These are phyloP conservation scores for Halictus ligatus DNA, from an alignment of 2,888 invertebrate species.

Conservation along the genomic window DNA sequence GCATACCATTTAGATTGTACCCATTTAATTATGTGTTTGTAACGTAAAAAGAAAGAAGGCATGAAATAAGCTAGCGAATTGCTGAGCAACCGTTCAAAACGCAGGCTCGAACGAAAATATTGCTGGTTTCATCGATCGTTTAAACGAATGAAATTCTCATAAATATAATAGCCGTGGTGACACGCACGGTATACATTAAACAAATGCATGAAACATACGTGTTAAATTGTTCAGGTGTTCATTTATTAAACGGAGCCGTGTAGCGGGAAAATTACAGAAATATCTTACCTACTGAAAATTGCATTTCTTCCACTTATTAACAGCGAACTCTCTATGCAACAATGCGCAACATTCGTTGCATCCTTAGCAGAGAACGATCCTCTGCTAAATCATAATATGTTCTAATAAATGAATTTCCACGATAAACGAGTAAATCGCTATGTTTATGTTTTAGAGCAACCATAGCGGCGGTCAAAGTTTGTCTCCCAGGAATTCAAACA, in stretches of 20 bases:
- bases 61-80: constrained; percentile 1
- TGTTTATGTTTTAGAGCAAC: constrained; percentile 60
- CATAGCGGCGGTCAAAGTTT: constrained; percentile 70
- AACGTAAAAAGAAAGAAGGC: background rate
- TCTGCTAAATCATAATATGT: background rate
- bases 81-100: background rate
- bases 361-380: too few species aligned
- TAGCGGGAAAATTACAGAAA: background rate
- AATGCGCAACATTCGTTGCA: background rate
- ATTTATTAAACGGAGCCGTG: background rate
- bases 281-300: background rate
- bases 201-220: background rate
- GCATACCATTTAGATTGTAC: background rate
- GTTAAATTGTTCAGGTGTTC: background rate
- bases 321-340: background rate
- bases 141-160: background rate
- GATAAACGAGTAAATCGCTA: background rate
- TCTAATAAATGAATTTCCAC: background rate
- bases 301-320: background rate
- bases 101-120: background rate
- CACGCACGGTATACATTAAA: background rate
- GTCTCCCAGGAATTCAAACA: constrained; percentile 25
- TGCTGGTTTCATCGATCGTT: background rate
- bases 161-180: background rate
- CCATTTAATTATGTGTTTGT: background rate